phyloP scores from a whole-genome alignment of 2,888 invertebrate species.

The Lasioglossum morio region DNA sequence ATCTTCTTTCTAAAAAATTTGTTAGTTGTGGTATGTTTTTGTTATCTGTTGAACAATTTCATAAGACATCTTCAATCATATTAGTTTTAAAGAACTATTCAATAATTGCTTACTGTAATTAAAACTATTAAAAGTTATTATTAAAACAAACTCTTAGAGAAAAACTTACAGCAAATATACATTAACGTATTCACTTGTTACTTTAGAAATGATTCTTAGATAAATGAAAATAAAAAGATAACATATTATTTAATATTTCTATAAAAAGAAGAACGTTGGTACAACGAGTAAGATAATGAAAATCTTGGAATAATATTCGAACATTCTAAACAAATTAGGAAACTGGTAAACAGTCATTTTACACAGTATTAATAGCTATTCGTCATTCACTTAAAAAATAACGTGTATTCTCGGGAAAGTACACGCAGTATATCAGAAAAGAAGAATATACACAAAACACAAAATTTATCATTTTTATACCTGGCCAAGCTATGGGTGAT shows the following conservation, averaged over 20 bases:
- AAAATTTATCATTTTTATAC: constrained; percentile 17
- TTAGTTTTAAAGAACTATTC: not conserved
- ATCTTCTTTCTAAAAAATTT: not conserved
- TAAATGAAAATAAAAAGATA: not conserved
- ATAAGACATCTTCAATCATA: not conserved
- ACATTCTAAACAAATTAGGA: too few species aligned
- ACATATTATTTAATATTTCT: not conserved
- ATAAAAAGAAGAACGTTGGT: not conserved
- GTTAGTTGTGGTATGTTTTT: not conserved
- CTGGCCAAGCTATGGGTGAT: constrained; percentile 18
- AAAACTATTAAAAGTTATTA: too few species aligned
- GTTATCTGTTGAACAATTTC: not conserved
- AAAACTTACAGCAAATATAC: not conserved
- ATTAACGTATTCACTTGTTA: not conserved
- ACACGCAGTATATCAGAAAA: not conserved
- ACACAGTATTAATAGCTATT: not conserved
- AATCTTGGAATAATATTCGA: not conserved
- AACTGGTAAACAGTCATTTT: not conserved
- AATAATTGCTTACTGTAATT: not conserved
- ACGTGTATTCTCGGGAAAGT: not conserved
- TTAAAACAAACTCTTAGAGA: not conserved
- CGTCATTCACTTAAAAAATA: not conserved
- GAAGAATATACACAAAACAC: not conserved
- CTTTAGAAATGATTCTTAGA: not conserved
- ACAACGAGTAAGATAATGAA: not conserved